These are phyloP conservation scores for Micrastur ruficollis DNA, from an alignment of 2,797 vertebrate species.

Conservation along the genomic window DNA sequence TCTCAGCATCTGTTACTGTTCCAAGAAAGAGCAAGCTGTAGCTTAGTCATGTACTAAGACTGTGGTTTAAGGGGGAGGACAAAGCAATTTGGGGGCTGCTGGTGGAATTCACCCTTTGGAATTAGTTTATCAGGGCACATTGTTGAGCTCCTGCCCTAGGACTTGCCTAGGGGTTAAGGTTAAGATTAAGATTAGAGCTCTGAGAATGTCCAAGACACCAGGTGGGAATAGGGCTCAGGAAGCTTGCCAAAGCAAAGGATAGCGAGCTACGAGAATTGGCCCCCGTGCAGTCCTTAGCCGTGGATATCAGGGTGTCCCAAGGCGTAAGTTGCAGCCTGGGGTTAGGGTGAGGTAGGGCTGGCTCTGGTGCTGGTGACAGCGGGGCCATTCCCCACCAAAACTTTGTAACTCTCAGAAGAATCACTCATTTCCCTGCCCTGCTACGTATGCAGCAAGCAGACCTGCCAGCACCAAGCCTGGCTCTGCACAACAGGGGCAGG, in stretches of 20 bases:
- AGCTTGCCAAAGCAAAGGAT: not conserved
- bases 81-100: not conserved
- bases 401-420: not conserved
- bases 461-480: not conserved
- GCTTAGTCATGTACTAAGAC: not conserved
- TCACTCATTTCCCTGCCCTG: not conserved
- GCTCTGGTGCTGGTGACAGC: not conserved
- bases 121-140: too few species aligned
- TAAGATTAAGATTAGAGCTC: not conserved
- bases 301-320: not conserved
- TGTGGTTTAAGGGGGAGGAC: not conserved
- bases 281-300: not conserved
- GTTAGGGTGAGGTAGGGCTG: not conserved
- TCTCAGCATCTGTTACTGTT: not conserved
- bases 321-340: not conserved
- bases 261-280: not conserved
- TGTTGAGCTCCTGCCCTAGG: not conserved
- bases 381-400: not conserved
- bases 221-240: not conserved
- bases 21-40: not conserved
- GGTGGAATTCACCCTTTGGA: not conserved
- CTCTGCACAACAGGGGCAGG: not conserved
- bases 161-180: not conserved
- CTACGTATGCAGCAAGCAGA: rapidly evolving
- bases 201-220: not conserved